A percentile compares a stretch with the other conserved stretches of the same genome.
Evolutionary conservation across 1,140 invertebrate species (phyloP).

Genomic region (Thaumetopoea pityocampa): DNA sequence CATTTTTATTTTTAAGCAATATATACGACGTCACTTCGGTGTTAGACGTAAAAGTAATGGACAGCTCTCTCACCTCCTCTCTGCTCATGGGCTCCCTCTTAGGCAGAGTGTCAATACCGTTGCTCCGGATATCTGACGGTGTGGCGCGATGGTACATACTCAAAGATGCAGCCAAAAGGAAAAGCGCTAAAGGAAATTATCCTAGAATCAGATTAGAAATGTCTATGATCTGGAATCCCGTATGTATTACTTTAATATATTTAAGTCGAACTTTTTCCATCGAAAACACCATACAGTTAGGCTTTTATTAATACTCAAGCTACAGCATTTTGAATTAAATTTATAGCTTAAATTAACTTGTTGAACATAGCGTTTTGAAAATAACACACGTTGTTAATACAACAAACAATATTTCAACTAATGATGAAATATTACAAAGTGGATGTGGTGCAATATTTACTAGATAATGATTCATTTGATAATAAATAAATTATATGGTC

Average conservation of each 20-base stretch:
- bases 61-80: conserved; percentile 37
- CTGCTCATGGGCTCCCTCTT: conserved; percentile 88
- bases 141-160: conserved; percentile 50
- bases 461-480: no score
- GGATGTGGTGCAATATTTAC: no score
- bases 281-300: not conserved
- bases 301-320: not conserved
- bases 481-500: no score
- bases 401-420: no score
- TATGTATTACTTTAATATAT: conserved; percentile 37
- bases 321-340: no score
- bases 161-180: conserved; percentile 44
- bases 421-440: no score
- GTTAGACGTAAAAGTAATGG: conserved; percentile 90
- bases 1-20: conserved; percentile 79
- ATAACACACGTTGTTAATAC: no score
- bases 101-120: conserved; percentile 53
- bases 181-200: conserved; percentile 48
- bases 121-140: conserved; percentile 45
- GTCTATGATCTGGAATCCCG: conserved; percentile 55
- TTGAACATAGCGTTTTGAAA: no score
- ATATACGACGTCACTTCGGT: conserved; percentile 98
- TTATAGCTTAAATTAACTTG: no score
- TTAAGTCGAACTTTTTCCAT: not conserved
- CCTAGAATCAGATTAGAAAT: conserved; percentile 72